phyloP scores from a whole-genome alignment of 2,113 vertebrate genomes.

The Rhombomys opimus region DNA sequence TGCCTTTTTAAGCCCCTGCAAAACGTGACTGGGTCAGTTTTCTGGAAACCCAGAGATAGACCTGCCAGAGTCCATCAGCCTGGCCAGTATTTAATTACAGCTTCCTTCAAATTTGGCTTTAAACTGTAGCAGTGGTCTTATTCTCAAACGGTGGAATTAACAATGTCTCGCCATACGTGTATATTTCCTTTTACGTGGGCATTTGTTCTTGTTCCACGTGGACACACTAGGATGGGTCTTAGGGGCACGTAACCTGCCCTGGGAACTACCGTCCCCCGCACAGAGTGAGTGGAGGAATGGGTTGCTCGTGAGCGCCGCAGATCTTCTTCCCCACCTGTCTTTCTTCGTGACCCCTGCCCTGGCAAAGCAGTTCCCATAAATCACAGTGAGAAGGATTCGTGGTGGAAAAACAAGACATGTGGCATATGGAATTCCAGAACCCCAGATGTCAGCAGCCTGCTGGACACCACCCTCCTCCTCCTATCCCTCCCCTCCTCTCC shows the following conservation, averaged over 20 bases:
- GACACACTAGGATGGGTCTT: not conserved
- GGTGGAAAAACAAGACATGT: not conserved
- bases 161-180: fast-evolving
- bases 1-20: not conserved
- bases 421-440: not conserved
- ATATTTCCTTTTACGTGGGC: not conserved
- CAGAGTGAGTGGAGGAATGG: not conserved
- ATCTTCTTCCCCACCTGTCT: not conserved
- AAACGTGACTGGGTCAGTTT: not conserved
- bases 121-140: not conserved
- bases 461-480: not conserved
- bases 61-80: not conserved
- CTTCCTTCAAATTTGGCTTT: not conserved
- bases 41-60: not conserved
- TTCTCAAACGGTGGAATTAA: not conserved
- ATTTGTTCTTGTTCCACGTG: not conserved
- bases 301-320: not conserved
- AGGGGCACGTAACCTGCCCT: fast-evolving
- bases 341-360: not conserved
- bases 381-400: not conserved
- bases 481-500: too few species aligned
- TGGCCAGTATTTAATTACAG: not conserved
- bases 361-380: not conserved
- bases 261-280: not conserved
- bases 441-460: not conserved